Base-by-base conservation (phyloP, 2,888 invertebrate genomes). In the Didymodactylos carnosus region DNA sequence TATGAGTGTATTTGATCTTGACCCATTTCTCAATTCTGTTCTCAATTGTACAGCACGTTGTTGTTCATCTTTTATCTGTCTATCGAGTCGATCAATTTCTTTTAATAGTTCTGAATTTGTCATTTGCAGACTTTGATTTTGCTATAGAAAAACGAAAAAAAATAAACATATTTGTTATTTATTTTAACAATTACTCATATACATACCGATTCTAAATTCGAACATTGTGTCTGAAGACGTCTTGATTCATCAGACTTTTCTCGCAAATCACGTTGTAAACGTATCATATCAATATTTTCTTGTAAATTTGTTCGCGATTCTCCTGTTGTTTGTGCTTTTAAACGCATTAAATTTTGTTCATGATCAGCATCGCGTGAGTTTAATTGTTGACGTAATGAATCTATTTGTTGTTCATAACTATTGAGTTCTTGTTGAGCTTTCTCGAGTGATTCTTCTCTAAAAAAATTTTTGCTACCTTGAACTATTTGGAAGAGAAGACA, bases 271-370 rank as follows among this genome's bases (percentile, higher is more conserved):
- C 83, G 76, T 77, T 84, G 82, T 71, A 84, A 78, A 62, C 82
- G 80, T 71, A 84, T 84, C 77, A 83, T 78, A 76, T 83, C 83
- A 73, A 84, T 81, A 75, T 84, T 84, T 76, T 84, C 84, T 77
- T 84, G 82, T 10, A 84, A 79, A 76, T 77, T 79, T 0, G 69
- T 39, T 25, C 62, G 62, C n/a, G 46, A 51, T 23, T 51, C 51
- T 39, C 39, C 72, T 23, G 72, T 43, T 43, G 69, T 41, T 53
- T 74, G 74, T 16, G 23, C 16, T 74, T 35, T 43, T n/a, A 74
- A 43, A 43, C 71, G 53, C 10, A 19, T 40, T 16, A 74, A n/a
- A 39, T 71, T 71, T 43, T 74, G 71, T 23, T 74, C 74, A 71
- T 69, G 46, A 7, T 74, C 71, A 39, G n/a, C 14, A 25, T 70